phyloP scores from a whole-genome alignment of 1,140 invertebrate species.

The honey bee (Apis mellifera) region Amel_HAv3.1 CM009936.2:7194001-7194500 shows the following conservation, averaged over 20 bases:
- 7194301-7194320: constrained; percentile 33
- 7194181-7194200: constrained; percentile 42
- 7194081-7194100: not conserved
- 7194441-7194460: too few species aligned
- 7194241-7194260: constrained; percentile 15
- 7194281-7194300: constrained; percentile 6
- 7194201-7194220: constrained; percentile 42
- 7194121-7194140: not conserved
- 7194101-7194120: not conserved
- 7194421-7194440: too few species aligned
- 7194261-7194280: not conserved
- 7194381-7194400: too few species aligned
- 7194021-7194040: not conserved
- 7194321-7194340: constrained; percentile 34
- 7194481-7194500: too few species aligned
- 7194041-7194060: not conserved
- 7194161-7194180: constrained; percentile 20
- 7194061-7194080: not conserved
- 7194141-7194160: not conserved
- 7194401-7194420: too few species aligned
- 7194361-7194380: not conserved
- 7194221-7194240: constrained; percentile 43
- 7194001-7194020: not conserved
- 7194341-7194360: not conserved
- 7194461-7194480: too few species aligned